Evolutionary conservation across 2,888 invertebrate species (phyloP).

Genomic region (Melieria crassipennis): DNA sequence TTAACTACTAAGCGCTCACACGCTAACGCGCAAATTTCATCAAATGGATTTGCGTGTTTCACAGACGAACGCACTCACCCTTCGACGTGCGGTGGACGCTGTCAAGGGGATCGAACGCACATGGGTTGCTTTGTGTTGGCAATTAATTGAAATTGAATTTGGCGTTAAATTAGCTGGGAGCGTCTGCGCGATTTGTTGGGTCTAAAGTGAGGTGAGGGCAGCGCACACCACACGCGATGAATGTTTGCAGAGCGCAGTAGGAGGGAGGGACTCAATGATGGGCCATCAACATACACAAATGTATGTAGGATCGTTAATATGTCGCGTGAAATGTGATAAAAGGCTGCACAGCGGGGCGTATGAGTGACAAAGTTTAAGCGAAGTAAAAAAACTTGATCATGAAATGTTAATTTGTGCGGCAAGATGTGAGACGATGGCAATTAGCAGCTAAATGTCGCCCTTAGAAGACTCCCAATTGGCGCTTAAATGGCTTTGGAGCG

Average conservation of each 20-base stretch:
- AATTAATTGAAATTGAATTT: conserved; percentile 25
- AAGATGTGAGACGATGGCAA: too few relatives aligned
- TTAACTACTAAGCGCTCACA: too few relatives aligned
- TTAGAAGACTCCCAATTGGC: too few relatives aligned
- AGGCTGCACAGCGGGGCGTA: conserved; percentile 8
- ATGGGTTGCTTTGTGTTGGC: background rate
- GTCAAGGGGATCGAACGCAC: too few relatives aligned
- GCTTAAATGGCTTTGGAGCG: too few relatives aligned
- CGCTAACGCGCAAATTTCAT: too few relatives aligned
- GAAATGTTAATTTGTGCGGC: too few relatives aligned
- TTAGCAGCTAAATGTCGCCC: too few relatives aligned
- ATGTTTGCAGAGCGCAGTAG: background rate
- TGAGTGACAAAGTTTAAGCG: conserved; percentile 7
- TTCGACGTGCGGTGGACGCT: too few relatives aligned
- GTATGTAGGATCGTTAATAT: background rate
- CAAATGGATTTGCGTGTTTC: too few relatives aligned
- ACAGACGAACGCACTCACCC: too few relatives aligned
- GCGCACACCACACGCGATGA: background rate
- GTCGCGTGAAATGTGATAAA: background rate
- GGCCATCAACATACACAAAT: background rate
- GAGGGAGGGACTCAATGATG: background rate
- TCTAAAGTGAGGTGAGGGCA: background rate
- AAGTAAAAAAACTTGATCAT: too few relatives aligned
- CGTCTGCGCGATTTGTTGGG: conserved; percentile 1
- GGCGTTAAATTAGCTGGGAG: conserved; percentile 19